A percentile compares a stretch with the other conserved stretches of the same genome.
phyloP scores from a whole-genome alignment of 2,888 invertebrate genomes.

The Clunio marinus region DNA sequence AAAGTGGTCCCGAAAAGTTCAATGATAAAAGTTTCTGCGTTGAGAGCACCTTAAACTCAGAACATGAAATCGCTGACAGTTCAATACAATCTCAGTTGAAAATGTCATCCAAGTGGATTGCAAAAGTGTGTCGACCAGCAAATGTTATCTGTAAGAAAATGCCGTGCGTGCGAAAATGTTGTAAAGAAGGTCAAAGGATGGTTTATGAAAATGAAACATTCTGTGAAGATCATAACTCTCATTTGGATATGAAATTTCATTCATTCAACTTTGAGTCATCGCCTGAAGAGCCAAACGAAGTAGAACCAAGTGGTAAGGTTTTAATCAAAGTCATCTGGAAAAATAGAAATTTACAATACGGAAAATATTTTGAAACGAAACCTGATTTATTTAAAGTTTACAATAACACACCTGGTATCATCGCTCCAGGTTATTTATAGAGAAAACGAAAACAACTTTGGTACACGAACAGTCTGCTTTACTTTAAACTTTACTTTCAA shows the following conservation, averaged over 20 bases:
- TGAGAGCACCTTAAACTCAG: slow-evolving; percentile 44
- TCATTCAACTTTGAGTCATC: slow-evolving; percentile 44
- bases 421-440: no score
- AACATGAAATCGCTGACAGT: neutral
- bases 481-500: no score
- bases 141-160: slow-evolving; percentile 43
- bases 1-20: slow-evolving; percentile 38
- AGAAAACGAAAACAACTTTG: no score
- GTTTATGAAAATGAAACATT: slow-evolving; percentile 44
- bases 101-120: slow-evolving; percentile 28
- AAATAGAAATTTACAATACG: neutral
- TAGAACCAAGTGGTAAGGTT: slow-evolving; percentile 46
- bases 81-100: neutral
- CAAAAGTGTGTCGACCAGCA: slow-evolving; percentile 41
- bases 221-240: slow-evolving; percentile 44
- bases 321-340: neutral
- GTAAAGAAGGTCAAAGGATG: slow-evolving; percentile 46
- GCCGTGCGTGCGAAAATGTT: slow-evolving; percentile 48
- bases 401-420: neutral
- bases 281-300: slow-evolving; percentile 42
- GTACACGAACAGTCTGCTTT: no score
- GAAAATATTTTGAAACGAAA: neutral
- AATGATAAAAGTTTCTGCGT: slow-evolving; percentile 45
- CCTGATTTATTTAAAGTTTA: neutral
- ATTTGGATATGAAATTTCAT: slow-evolving; percentile 43